These are phyloP conservation scores for Subacronicta megacephala DNA, from an alignment of 2,888 invertebrate genomes.

Conservation along the genomic window DNA sequence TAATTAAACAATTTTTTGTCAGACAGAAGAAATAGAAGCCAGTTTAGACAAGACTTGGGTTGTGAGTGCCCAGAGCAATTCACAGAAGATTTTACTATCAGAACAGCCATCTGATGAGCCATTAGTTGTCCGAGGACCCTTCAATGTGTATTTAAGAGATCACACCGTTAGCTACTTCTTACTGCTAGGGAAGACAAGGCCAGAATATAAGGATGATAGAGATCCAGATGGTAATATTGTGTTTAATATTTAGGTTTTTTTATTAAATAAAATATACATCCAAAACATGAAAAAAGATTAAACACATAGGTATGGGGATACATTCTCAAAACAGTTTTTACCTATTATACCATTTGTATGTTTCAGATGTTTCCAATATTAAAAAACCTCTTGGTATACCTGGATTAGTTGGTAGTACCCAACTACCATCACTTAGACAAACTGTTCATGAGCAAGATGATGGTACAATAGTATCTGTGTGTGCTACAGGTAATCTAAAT, in stretches of 20 bases:
- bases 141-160: slow-evolving; percentile 93
- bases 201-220: slow-evolving; percentile 78
- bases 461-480: slow-evolving; percentile 95
- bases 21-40: slow-evolving; percentile 93
- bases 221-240: slow-evolving; percentile 91
- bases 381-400: slow-evolving; percentile 89
- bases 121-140: slow-evolving; percentile 96
- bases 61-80: slow-evolving; percentile 95
- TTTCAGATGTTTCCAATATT: slow-evolving; percentile 93
- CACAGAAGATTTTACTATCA: slow-evolving; percentile 92
- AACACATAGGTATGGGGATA: no score
- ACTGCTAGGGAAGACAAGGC: slow-evolving; percentile 91
- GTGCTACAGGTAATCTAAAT: slow-evolving; percentile 93
- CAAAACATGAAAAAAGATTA: no score
- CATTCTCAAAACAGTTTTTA: no score
- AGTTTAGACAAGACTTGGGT: slow-evolving; percentile 97
- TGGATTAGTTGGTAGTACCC: slow-evolving; percentile 81
- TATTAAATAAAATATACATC: no score
- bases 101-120: slow-evolving; percentile 90
- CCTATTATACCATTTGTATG: no score
- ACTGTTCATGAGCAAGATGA: slow-evolving; percentile 98
- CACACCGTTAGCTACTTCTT: slow-evolving; percentile 95
- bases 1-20: slow-evolving; percentile 62
- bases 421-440: slow-evolving; percentile 85
- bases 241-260: not conserved